phyloP scores from a whole-genome alignment of 2,888 invertebrate genomes.

The Aleiodes testaceus region DNA sequence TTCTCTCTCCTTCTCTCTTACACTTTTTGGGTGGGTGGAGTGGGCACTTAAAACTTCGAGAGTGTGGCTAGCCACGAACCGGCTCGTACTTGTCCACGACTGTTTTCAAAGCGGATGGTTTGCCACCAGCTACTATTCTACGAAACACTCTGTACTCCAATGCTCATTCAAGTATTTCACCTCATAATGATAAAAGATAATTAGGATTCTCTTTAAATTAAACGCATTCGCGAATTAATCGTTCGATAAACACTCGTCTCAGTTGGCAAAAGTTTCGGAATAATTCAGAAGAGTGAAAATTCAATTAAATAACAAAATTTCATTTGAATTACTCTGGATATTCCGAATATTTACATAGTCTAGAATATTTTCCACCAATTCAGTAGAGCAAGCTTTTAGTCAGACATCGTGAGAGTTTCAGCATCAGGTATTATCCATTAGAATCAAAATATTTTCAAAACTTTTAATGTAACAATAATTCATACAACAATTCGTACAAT shows the following conservation, averaged over 20 bases:
- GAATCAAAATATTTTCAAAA: neutral
- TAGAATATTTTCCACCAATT: neutral
- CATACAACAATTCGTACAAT: neutral
- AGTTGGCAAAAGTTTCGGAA: no score
- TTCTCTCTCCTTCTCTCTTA: neutral
- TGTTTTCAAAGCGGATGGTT: slow-evolving; percentile 28
- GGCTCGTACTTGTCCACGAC: slow-evolving; percentile 20
- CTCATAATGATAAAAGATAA: neutral
- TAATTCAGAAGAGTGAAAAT: no score
- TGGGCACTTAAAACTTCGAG: slow-evolving; percentile 48
- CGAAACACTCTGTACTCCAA: neutral
- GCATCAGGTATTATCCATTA: neutral
- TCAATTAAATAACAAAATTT: neutral
- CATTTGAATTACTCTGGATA: neutral
- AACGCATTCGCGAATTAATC: no score
- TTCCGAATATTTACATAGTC: neutral
- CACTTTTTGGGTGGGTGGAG: slow-evolving; percentile 21
- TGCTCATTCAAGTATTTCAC: neutral
- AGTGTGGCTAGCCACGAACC: slow-evolving; percentile 43
- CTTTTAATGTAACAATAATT: slow-evolving; percentile 13
- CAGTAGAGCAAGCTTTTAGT: neutral
- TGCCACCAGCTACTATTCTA: slow-evolving; percentile 15
- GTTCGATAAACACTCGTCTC: no score
- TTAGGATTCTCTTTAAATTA: neutral
- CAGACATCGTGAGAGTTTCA: neutral